Percentiles rank a stretch among this genome's conserved stretches.
phyloP scores from a whole-genome alignment of 2,888 invertebrate genomes.

The Silvanus unidentatus region DNA sequence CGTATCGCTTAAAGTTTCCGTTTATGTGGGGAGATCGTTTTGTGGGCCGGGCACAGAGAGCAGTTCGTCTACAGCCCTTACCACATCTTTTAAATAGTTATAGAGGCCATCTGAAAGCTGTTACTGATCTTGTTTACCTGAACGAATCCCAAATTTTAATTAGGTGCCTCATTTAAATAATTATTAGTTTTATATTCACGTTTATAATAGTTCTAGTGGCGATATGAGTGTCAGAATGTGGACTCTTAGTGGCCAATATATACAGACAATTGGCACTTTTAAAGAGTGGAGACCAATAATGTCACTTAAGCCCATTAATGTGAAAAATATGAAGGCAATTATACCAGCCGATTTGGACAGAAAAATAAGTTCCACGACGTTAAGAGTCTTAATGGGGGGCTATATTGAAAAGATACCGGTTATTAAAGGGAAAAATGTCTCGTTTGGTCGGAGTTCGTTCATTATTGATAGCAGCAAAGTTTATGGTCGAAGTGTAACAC shows the following conservation, averaged over 20 bases:
- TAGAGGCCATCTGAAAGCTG: constrained; percentile 63
- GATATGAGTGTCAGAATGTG: constrained; percentile 66
- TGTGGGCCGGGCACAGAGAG: constrained; percentile 62
- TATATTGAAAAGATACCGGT: constrained; percentile 45
- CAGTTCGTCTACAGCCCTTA: constrained; percentile 54
- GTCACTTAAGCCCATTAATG: constrained; percentile 23
- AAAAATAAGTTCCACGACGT: constrained; percentile 69
- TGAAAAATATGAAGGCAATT: constrained; percentile 48
- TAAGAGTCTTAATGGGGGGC: constrained; percentile 53
- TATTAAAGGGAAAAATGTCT: constrained; percentile 46
- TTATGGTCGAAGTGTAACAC: constrained; percentile 52
- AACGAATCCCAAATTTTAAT: constrained; percentile 61
- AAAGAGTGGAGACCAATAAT: constrained; percentile 51
- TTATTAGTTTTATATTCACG: too few relatives aligned
- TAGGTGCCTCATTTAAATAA: constrained; percentile 48
- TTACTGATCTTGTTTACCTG: constrained; percentile 63
- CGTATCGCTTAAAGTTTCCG: constrained; percentile 62
- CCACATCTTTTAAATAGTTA: constrained; percentile 65
- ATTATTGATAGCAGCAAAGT: constrained; percentile 44
- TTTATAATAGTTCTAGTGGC: constrained; percentile 35
- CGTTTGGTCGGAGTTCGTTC: constrained; percentile 9
- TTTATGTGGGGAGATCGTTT: constrained; percentile 67
- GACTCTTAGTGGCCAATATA: constrained; percentile 60
- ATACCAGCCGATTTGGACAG: constrained; percentile 70
- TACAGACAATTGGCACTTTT: constrained; percentile 71